Percentiles rank a stretch among this genome's conserved stretches.
Evolutionary conservation across 2,888 invertebrate genomes (phyloP).

Genomic region (Drosophila paucipuncta): DNA sequence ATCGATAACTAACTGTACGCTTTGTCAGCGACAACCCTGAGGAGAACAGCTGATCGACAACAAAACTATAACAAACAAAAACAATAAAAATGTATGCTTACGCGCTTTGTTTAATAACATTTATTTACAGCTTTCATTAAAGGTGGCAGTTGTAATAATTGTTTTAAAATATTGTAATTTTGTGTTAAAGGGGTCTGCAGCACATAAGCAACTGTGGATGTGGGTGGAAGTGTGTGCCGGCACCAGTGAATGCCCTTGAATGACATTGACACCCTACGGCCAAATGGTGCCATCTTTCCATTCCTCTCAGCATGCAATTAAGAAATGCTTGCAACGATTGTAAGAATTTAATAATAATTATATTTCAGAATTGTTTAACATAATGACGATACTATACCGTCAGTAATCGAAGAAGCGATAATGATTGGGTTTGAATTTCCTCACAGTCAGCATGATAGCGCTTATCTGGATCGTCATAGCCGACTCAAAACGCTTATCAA

Average conservation of each 20-base stretch:
- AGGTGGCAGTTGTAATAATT: neutral
- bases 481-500: slow-evolving; percentile 59
- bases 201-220: neutral
- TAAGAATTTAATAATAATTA: neutral
- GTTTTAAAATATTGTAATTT: neutral
- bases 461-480: slow-evolving; percentile 50
- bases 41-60: slow-evolving; percentile 42
- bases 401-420: neutral
- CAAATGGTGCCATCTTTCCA: slow-evolving; percentile 1
- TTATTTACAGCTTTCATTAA: neutral
- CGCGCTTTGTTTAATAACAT: neutral
- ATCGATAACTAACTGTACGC: neutral
- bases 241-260: slow-evolving; percentile 66
- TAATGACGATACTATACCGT: neutral
- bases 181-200: neutral
- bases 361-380: neutral
- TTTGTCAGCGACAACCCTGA: slow-evolving; percentile 21
- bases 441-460: slow-evolving; percentile 54
- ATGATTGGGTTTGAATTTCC: slow-evolving; percentile 1
- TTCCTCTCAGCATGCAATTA: neutral
- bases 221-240: slow-evolving; percentile 39
- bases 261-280: slow-evolving; percentile 74
- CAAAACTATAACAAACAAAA: slow-evolving; percentile 51
- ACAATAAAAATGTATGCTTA: slow-evolving; percentile 32
- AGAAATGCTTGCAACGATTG: neutral